phyloP scores from a whole-genome alignment of 2,888 invertebrate genomes.

The Drosophila limbata region DNA sequence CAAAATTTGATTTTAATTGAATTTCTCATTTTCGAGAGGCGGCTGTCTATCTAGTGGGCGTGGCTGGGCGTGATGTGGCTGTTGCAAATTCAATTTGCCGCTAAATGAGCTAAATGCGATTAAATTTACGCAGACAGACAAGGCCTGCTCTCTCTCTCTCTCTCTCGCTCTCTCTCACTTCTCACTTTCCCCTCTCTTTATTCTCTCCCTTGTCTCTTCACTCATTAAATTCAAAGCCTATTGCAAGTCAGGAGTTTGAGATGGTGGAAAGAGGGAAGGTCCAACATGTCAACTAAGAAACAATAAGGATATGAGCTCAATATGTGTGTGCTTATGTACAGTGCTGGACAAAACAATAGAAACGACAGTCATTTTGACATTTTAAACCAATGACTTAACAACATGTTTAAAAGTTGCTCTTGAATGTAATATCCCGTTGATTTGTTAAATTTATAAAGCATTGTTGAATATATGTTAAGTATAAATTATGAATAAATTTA shows the following conservation, averaged over 20 bases:
- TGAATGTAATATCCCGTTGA: no score
- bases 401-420: background rate
- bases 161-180: background rate
- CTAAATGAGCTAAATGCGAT: slow-evolving; percentile 78
- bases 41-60: slow-evolving; percentile 31
- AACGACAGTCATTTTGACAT: no score
- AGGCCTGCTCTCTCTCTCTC: background rate
- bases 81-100: slow-evolving; percentile 76
- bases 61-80: slow-evolving; percentile 28
- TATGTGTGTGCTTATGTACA: background rate
- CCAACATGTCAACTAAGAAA: slow-evolving; percentile 37
- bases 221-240: slow-evolving; percentile 26
- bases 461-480: no score
- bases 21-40: slow-evolving; percentile 67
- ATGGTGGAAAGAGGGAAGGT: background rate
- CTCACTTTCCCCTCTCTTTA: background rate
- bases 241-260: background rate
- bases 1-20: slow-evolving; percentile 78
- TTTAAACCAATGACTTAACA: no score
- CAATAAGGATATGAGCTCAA: slow-evolving; percentile 32
- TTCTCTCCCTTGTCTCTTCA: background rate
- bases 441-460: no score
- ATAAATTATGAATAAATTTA: no score
- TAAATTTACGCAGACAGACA: slow-evolving; percentile 60
- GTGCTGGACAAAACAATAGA: no score